Percentiles rank a stretch among this genome's conserved stretches.
Evolutionary conservation across 2,797 vertebrate species (phyloP).

Genomic region (Tauraco hartlaubi): DNA sequence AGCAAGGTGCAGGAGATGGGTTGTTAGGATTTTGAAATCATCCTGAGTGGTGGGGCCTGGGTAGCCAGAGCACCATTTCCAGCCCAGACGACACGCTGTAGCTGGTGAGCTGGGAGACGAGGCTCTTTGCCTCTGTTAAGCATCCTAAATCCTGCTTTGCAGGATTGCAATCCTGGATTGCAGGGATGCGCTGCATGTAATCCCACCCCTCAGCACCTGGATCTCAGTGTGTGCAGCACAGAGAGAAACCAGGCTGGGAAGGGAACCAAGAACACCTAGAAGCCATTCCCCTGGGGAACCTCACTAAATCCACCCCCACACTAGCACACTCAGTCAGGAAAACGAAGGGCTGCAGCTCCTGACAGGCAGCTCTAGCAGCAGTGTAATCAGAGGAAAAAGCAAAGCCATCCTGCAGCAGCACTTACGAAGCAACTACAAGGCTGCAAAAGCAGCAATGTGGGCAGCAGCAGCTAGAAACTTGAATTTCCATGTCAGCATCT

Average conservation of each 20-base stretch:
- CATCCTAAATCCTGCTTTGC: neutral
- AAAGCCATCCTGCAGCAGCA: neutral
- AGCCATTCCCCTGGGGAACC: neutral
- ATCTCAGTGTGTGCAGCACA: neutral
- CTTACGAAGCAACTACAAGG: neutral
- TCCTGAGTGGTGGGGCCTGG: neutral
- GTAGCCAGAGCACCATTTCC: neutral
- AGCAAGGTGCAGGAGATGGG: neutral
- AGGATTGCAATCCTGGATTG: neutral
- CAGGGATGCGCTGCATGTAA: neutral
- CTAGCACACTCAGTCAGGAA: neutral
- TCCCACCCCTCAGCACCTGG: neutral
- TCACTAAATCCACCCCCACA: neutral
- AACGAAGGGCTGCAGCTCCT: neutral
- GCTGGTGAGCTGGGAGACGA: neutral
- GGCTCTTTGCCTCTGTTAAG: neutral
- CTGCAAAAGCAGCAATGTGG: neutral
- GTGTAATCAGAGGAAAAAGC: neutral
- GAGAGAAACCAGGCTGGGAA: neutral
- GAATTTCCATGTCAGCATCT: neutral
- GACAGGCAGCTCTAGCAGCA: neutral
- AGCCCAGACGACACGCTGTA: fast-evolving
- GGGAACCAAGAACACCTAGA: neutral
- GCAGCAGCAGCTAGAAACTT: neutral
- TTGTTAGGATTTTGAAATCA: neutral